A percentile compares a stretch with the other conserved stretches of the same genome.
Evolutionary conservation across 1,140 invertebrate species (phyloP).

Genomic region (Cotesia vestalis): DNA sequence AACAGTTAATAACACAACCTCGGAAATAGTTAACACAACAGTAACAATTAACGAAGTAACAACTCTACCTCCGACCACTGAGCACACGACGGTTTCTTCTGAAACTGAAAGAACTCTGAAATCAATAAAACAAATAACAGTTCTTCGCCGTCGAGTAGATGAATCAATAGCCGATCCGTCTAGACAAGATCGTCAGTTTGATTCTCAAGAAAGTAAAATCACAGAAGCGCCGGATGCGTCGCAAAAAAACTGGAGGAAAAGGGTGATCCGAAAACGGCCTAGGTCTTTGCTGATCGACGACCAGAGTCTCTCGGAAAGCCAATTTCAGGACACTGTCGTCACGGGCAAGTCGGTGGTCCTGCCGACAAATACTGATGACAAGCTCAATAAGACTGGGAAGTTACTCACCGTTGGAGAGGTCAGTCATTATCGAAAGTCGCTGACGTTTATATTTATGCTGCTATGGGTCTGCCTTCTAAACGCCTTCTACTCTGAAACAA

Average conservation of each 20-base stretch:
- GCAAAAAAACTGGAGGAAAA: slow-evolving; percentile 19
- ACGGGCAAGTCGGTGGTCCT: background rate
- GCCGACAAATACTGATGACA: background rate
- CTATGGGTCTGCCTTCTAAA: slow-evolving; percentile 17
- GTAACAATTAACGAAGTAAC: background rate
- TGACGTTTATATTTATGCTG: background rate
- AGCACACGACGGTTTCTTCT: background rate
- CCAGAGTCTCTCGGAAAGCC: slow-evolving; percentile 34
- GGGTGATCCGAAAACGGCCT: slow-evolving; percentile 26
- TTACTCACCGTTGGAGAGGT: slow-evolving; percentile 33
- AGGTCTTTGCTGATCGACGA: slow-evolving; percentile 23
- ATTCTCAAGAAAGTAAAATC: background rate
- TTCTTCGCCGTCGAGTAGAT: slow-evolving; percentile 25
- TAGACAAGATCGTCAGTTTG: background rate
- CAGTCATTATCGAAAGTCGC: slow-evolving; percentile 7
- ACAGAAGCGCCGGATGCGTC: background rate
- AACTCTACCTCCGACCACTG: background rate
- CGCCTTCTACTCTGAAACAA: slow-evolving; percentile 4
- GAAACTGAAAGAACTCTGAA: slow-evolving; percentile 22
- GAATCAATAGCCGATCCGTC: background rate
- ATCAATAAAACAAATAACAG: slow-evolving; percentile 27
- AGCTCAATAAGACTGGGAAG: background rate
- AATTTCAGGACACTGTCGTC: background rate
- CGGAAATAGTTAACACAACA: background rate
- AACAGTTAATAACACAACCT: background rate